Base-by-base conservation (phyloP, 2,888 invertebrate genomes). In the Pherbina coryleti region DNA sequence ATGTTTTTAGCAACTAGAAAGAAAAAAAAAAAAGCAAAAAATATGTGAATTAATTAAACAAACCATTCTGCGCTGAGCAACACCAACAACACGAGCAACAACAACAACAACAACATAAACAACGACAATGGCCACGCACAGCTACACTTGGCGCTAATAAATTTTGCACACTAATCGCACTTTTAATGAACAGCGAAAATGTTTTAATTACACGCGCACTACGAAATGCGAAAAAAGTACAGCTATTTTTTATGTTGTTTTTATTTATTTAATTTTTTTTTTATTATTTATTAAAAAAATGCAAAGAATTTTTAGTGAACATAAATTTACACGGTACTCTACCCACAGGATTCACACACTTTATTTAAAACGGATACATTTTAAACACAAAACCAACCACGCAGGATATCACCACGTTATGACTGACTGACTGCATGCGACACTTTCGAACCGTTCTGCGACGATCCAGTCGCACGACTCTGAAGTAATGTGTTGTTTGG, bases 41-140 rank as follows among this genome's bases (percentile, higher is more conserved):
- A 44, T 17, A 66, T 31, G 14, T 14, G 60, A 49, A 62, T 76
- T 37, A 72, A 57, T 77, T 55, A 55, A 75, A 75, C 75, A 67
- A 55, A 75, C 75, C 75, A 67, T 75, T 75, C 55, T 57, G 25
- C 28, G 69, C 8, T 51, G 69, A n/a, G 31, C 31, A 22, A 9
- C 57, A 57, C 17, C 34, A n/a, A 22, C 25, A 44, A 57, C 53
- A 55, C 37, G 44, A 25, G 19, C 57, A 31, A 28, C 62, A 31
- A 3, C 19, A 76, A 49, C 69, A 67, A 44, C 57, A 60, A 49
- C 60, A 37, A 60, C 28, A 44, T 28, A 11, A 28, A 7, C 19
- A 37, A 62, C 8, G 19, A 5, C 22, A 44, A 14, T 17, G 11
- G 37, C 25, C 37, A 11, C 57, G 34, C 72, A 57, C 57, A 37